phyloP scores from a whole-genome alignment of 2,113 vertebrate species.

The Tragulus kanchil region DNA sequence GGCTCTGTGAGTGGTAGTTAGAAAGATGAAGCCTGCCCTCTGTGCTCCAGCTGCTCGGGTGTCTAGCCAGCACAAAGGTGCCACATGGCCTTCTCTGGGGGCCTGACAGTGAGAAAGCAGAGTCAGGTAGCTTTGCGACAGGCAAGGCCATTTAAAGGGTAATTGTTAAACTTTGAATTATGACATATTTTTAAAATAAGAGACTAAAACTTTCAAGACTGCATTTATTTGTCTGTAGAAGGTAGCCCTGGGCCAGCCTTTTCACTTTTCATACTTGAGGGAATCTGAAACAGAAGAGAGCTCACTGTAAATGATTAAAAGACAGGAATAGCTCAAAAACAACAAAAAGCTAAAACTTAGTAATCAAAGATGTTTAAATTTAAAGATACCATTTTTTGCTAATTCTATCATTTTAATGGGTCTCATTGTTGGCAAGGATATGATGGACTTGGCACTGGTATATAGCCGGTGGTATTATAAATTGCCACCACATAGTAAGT shows the following conservation, averaged over 20 bases:
- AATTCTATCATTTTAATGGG: not conserved
- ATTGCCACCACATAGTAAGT: not conserved
- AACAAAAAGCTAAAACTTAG: not conserved
- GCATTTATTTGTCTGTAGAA: conserved; percentile 68
- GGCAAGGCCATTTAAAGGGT: not conserved
- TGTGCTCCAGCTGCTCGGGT: not conserved
- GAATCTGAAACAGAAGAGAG: conserved; percentile 75
- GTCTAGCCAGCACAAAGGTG: not conserved
- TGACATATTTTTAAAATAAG: not conserved
- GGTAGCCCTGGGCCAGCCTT: conserved; percentile 15
- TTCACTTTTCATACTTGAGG: conserved; percentile 54
- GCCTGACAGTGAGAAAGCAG: not conserved
- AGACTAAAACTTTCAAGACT: conserved; percentile 41
- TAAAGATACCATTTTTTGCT: not conserved
- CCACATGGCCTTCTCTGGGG: not conserved
- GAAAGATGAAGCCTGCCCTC: not conserved
- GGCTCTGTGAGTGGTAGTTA: not conserved
- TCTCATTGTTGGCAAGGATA: not conserved
- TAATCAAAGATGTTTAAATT: conserved; percentile 14
- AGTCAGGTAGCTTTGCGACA: not conserved
- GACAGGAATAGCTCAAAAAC: not conserved
- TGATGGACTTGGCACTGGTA: not conserved
- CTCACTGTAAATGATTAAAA: conserved; percentile 30
- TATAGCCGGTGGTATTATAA: not conserved
- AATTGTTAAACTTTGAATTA: not conserved